phyloP scores from a whole-genome alignment of 2,888 invertebrate genomes.

The Homarus gammarus region DNA sequence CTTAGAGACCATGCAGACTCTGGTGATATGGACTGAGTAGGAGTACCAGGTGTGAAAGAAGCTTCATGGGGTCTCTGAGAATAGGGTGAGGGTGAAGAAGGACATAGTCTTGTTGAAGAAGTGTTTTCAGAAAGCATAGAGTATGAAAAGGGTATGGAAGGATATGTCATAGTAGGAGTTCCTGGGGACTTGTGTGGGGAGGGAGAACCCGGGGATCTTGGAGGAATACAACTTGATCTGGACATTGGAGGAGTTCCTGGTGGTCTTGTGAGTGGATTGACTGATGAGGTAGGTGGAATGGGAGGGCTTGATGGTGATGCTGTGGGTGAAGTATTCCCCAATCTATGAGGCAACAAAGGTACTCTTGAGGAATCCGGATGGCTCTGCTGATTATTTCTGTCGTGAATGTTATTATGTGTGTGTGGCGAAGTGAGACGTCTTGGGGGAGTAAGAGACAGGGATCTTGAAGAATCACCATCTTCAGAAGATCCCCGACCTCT shows the following conservation, averaged over 20 bases:
- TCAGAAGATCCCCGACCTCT: conserved; percentile 48
- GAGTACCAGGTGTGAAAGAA: conserved; percentile 19
- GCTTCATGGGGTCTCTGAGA: conserved; percentile 31
- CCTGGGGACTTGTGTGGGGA: conserved; percentile 35
- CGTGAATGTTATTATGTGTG: conserved; percentile 30
- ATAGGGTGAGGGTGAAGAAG: conserved; percentile 5
- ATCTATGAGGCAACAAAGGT: conserved; percentile 40
- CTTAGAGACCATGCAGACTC: conserved; percentile 18
- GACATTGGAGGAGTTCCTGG: conserved; percentile 46
- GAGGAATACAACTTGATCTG: conserved; percentile 43
- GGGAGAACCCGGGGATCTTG: conserved; percentile 26
- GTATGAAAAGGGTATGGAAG: conserved; percentile 26
- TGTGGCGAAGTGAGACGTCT: conserved; percentile 36
- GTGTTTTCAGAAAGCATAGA: not conserved
- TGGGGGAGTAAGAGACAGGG: conserved; percentile 61
- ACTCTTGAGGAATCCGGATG: conserved; percentile 30
- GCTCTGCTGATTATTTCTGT: conserved; percentile 34
- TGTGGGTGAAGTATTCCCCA: conserved; percentile 41
- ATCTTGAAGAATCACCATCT: conserved; percentile 50
- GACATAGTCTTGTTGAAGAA: conserved; percentile 20
- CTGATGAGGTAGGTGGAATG: conserved; percentile 32
- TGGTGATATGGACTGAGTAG: conserved; percentile 19
- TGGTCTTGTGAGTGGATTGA: not conserved
- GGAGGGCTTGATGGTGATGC: conserved; percentile 40
- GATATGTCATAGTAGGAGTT: conserved; percentile 37